Evolutionary conservation across 2,113 vertebrate genomes (phyloP), one percentile per base, ranked within the genome.

Genomic region (Colius striatus): DNA sequence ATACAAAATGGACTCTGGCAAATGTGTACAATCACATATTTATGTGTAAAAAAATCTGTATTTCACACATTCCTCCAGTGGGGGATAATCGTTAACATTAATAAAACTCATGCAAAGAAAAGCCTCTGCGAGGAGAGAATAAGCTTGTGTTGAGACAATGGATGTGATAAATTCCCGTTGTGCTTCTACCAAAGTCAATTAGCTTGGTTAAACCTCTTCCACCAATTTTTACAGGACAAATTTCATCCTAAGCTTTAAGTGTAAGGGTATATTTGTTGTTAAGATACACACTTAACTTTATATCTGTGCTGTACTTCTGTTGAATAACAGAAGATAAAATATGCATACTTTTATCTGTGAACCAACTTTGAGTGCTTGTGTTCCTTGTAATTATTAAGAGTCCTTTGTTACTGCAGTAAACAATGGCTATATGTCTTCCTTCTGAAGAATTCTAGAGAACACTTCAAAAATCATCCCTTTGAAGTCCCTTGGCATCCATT

Each of bases 261-360:
- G 2, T 16, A 55, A 45, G 4, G 6, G 0, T 50, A 26, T 1
- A 0, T 60, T 78, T 82, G 3, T 13, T 91, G 10, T 29, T 67
- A 53, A 4, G 36, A 30, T 67, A 13, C 22, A 9, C 41, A 10
- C 17, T 25, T 68, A 51, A 62, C 11, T 85, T 58, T 20, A 38
- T 36, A 19, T 6, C 10, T 66, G 16, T 25, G 3, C 5, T 62
- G 30, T 43, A 16, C 2, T 72, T 7, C 4, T 60, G 6, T 3
- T 61, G 30, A 85, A 53, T 23, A 48, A 32, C 5, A 11, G 13
- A 91, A 79, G 4, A 16, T 3, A 65, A 82, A 62, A 54, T 10
- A 19, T 29, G 22, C 5, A 3, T 72, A 23, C 20, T 75, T 88
- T 87, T 47, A 82, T 5, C 15, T 84, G 8, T 60, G 32, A 68